Evolutionary conservation across 2,797 vertebrate species (phyloP), one percentile per base, ranked within the genome.

Genomic region (Echiichthys vipera): DNA sequence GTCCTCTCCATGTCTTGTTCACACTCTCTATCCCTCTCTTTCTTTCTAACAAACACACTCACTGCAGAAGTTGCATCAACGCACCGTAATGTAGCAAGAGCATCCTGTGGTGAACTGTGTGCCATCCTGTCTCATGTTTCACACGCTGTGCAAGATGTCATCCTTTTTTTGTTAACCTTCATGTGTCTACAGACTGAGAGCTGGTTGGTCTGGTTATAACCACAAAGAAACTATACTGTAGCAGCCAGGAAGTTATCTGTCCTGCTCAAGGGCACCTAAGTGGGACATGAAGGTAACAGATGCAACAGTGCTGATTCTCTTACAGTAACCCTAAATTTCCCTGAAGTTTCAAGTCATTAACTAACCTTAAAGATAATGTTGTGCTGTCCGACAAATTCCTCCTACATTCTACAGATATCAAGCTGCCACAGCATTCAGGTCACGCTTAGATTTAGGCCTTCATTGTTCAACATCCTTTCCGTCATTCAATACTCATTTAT

Each of bases 1-100:
- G 25, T 24, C 51, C 32, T 5, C 29, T 11, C 14, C 49, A 17
- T 37, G 40, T 51, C 54, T 9, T 34, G 4, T 68, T 62, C 65
- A 18, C 25, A 11, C 54, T 47, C 24, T n/a, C 11, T 14, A 5
- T 27, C 47, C 53, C 5, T 17, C 55, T 55, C 29, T 32, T 34
- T 56, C 34, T 65, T 13, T 40, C 11, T 56, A 13, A 66, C 42
- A 61, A 24, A 29, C 46, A 57, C 50, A 22, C n/a, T 30, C 14
- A 0, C 17, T 65, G 72, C 72, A 86, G 42, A 58, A 43, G 77
- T 81, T 89, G 85, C 86, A 83, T 66, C 77, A 71, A 57, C 42
- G 57, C 49, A 69, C 18, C 18, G 2, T n/a, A 43, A 34, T 78
- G 76, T 71, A 76, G 85, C 76, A 85, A 82, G 57, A 58, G 55